Evolutionary conservation across 2,113 vertebrate species (phyloP).

Genomic region (Gambusia affinis): DNA sequence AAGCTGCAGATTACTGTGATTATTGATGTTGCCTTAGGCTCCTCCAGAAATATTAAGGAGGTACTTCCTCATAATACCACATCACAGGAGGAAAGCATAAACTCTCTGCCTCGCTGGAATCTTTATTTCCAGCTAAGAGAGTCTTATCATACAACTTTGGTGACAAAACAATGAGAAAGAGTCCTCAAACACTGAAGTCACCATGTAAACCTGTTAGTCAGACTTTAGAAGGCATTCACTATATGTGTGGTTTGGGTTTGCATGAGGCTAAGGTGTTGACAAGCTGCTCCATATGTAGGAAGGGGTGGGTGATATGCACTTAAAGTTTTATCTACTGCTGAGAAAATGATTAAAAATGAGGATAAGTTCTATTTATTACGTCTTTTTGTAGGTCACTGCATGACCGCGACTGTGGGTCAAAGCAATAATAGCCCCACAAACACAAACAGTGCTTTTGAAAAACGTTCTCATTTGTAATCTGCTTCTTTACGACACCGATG

Average conservation of each 20-base stretch:
- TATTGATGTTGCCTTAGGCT: neutral
- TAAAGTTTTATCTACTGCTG: too few species aligned
- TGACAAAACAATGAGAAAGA: neutral
- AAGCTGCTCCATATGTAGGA: neutral
- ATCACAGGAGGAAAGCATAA: neutral
- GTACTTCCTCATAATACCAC: neutral
- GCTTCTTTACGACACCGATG: too few species aligned
- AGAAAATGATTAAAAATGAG: too few species aligned
- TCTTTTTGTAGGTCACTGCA: too few species aligned
- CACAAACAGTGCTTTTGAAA: too few species aligned
- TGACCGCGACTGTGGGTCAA: too few species aligned
- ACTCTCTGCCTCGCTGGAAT: neutral
- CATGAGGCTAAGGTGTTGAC: neutral
- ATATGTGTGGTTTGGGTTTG: neutral
- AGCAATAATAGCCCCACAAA: too few species aligned
- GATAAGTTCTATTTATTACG: too few species aligned
- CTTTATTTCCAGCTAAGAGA: neutral
- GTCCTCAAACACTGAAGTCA: neutral
- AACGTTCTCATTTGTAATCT: too few species aligned
- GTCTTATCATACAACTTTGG: neutral
- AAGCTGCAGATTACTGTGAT: slow-evolving; percentile 4
- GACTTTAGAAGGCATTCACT: neutral
- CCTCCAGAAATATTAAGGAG: neutral
- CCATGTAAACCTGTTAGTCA: neutral
- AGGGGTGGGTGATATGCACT: too few species aligned